Base-by-base conservation (phyloP, 2,113 vertebrate species). In the Lonchura striata region DNA sequence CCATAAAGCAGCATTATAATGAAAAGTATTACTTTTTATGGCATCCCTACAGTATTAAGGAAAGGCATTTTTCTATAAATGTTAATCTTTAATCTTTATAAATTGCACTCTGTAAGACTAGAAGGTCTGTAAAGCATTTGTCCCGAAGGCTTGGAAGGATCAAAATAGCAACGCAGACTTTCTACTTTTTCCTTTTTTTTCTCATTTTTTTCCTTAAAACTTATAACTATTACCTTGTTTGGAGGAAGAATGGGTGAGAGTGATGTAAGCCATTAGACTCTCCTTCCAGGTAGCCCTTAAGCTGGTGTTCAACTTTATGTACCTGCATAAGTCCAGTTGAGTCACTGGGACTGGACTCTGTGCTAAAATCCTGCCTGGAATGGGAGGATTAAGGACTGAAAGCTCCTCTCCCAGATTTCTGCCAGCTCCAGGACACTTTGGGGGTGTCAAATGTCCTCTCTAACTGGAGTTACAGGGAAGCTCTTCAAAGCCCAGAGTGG, bases 1-100 rank as follows among this genome's bases (percentile, higher is more conserved):
- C 80, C 77, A 44, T 95, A 78, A 96, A 91, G 84, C 54, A 33
- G 63, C 91, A 72, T 95, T 92, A 86, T 81, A 83, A 75, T 92
- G 91, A 94, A 89, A 92, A 92, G 93, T 82, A 60, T 81, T 95
- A 80, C 96, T 92, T 93, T 81, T 91, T 95, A 93, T 92, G 76
- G 88, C 75, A 72, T 86, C 80, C 88, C 92, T 47, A 16, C 49
- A 68, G 92, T 82, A 86, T 90, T 86, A 76, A 83, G 87, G 37
- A 88, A 94, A 88, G 78, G 54, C 77, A 54, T 95, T 96, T 97
- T 88, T 96, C 95, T 94, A 57, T 72, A 90, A 95, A 84, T 93
- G 92, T 95, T 96, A 88, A 92, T 95, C 75, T 93, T 88, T 93
- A 92, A 84, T 96, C 96, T 94, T 96, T 94, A 88, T 90, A 88